A percentile compares a stretch with the other conserved stretches of the same genome.
These are phyloP conservation scores for Saguinus imperator DNA, from an alignment of 2,113 vertebrate genomes.

Conservation along the genomic window DNA sequence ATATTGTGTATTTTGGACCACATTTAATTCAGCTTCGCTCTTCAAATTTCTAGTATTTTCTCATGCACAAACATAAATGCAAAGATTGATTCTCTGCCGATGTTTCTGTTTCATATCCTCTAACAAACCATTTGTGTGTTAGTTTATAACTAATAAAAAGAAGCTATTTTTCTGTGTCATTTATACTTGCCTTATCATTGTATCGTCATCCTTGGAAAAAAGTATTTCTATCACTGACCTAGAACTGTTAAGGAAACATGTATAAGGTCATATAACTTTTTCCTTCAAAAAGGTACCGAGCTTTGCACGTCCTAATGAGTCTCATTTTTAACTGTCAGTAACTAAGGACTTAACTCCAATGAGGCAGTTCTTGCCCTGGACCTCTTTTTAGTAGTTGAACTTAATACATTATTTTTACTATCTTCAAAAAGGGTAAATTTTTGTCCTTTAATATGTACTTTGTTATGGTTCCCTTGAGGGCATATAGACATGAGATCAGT, in stretches of 20 bases:
- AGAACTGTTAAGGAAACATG: neutral
- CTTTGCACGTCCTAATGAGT: neutral
- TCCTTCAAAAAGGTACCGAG: neutral
- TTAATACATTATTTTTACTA: neutral
- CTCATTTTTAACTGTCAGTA: neutral
- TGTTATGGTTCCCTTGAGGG: neutral
- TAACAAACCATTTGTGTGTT: neutral
- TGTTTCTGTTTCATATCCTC: constrained; percentile 42
- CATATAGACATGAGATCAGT: neutral
- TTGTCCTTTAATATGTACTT: neutral
- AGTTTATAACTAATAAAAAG: constrained; percentile 22
- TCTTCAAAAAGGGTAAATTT: neutral
- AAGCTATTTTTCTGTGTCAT: constrained; percentile 37
- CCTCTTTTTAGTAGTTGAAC: neutral
- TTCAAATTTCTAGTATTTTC: constrained; percentile 5
- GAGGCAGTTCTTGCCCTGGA: neutral
- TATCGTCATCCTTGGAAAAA: neutral
- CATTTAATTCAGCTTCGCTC: neutral
- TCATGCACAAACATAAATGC: constrained; percentile 24
- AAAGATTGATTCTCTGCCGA: constrained; percentile 42
- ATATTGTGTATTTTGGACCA: constrained; percentile 47
- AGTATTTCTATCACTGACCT: neutral
- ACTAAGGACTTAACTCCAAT: neutral
- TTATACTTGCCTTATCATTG: constrained; percentile 13
- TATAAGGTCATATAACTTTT: neutral